Base-by-base conservation (phyloP, 2,797 vertebrate genomes). In the Pseudomugil tenellus region DNA sequence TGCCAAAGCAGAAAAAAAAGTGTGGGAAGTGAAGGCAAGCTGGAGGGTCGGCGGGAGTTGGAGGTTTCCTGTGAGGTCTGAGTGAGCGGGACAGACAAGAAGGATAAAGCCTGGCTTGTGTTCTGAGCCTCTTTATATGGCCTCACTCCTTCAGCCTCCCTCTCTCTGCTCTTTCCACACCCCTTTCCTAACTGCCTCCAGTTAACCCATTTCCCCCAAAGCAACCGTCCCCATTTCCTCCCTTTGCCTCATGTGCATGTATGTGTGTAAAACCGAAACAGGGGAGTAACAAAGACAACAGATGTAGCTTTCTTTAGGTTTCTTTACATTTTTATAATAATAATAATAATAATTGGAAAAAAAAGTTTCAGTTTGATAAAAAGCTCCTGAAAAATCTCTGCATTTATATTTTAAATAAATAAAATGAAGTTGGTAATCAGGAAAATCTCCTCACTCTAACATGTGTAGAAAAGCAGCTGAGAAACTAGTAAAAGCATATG, bases 31-130 rank as follows among this genome's bases (percentile, higher is more conserved):
- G 67, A 76, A 68, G 65, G 75, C 37, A 64, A 65, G 82, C 43
- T 77, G 61, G 81, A 46, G 67, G 76, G 74, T 25, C 14, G 61
- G 63, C 12, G 77, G 80, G 75, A 82, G 83, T 59, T 34, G 69
- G 75, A 84, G 78, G 74, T 92, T 93, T 93, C 91, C 91, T 92
- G 90, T 90, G 88, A 85, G 86, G 87, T 85, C 83, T 86, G 73
- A 73, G 87, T 65, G 86, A 87, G 84, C 68, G 56, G 87, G 90
- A 91, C 87, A 87, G 87, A 87, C 74, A 37, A 80, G 86, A 85
- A 85, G 90, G 93, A 93, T 93, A 90, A 91, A 92, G 91, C 81
- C 77, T 70, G 87, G 84, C 80, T 89, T 92, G 90, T 92, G 87
- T 87, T 89, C 82, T 59, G 65, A 58, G 80, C 85, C 85, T 85